A percentile compares a stretch with the other conserved stretches of the same genome.
Conservation (phyloP, 1,140 invertebrate species). For the Dreissena polymorpha region DNA sequence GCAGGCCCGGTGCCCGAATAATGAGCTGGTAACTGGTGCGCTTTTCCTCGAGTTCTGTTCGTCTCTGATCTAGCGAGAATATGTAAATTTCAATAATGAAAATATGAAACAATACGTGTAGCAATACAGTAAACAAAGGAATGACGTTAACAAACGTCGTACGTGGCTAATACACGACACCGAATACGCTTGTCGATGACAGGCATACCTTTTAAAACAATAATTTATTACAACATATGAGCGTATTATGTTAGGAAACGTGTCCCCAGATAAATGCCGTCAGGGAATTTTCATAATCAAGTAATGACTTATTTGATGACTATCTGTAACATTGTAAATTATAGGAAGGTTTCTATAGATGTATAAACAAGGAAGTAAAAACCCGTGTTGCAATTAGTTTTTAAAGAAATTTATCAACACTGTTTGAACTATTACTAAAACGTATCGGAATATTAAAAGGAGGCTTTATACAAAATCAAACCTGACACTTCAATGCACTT, state of each 20-base stretch:
- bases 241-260: no score
- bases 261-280: no score
- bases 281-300: no score
- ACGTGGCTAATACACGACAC: no score
- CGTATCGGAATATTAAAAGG: not conserved
- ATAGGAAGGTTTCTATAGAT: no score
- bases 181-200: no score
- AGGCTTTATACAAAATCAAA: no score
- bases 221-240: no score
- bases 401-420: not conserved
- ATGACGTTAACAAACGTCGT: not conserved
- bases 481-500: no score
- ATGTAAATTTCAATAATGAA: not conserved
- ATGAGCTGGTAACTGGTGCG: constrained; percentile 72
- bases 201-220: no score
- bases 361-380: not conserved
- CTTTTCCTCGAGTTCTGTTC: constrained; percentile 75
- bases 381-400: not conserved
- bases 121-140: not conserved
- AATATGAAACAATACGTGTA: not conserved
- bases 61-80: constrained; percentile 9
- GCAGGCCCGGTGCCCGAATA: constrained; percentile 73
- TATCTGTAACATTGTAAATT: no score
- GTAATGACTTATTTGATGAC: no score
- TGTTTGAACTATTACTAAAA: not conserved